These are phyloP conservation scores for Poicephalus gulielmi DNA, from an alignment of 2,113 vertebrate species.

Conservation along the genomic window DNA sequence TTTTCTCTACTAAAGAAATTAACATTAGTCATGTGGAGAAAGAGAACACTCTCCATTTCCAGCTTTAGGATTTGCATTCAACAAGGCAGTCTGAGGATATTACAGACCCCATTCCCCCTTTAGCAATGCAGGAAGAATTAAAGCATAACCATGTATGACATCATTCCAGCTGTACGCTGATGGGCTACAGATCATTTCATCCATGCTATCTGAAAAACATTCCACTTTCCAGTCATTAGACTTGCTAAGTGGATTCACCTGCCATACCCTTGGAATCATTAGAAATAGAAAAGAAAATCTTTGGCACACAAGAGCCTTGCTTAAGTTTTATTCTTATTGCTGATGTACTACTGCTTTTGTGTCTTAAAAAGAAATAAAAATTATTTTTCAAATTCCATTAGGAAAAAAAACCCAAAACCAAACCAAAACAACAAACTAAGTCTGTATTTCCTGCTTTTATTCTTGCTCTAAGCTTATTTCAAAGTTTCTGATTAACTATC, in stretches of 20 bases:
- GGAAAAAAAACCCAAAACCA: neutral
- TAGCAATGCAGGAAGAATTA: slow-evolving; percentile 73
- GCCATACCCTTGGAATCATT: slow-evolving; percentile 42
- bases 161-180: slow-evolving; percentile 70
- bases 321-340: neutral
- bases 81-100: slow-evolving; percentile 57
- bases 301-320: neutral
- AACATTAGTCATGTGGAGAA: slow-evolving; percentile 70
- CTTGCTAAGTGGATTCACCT: slow-evolving; percentile 67
- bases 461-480: neutral
- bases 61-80: slow-evolving; percentile 69
- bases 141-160: slow-evolving; percentile 73
- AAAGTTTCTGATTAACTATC: neutral
- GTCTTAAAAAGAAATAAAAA: neutral
- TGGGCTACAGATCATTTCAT: slow-evolving; percentile 66
- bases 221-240: slow-evolving; percentile 72
- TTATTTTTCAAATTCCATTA: neutral
- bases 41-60: slow-evolving; percentile 63
- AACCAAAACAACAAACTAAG: neutral
- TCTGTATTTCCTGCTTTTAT: neutral
- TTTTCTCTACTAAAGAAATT: slow-evolving; percentile 71
- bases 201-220: slow-evolving; percentile 66
- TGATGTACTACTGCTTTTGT: neutral
- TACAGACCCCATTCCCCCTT: slow-evolving; percentile 35
- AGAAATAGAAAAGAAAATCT: neutral